phyloP scores from a whole-genome alignment of 1,140 invertebrate genomes.

The Drosophila lacteicornis region DNA sequence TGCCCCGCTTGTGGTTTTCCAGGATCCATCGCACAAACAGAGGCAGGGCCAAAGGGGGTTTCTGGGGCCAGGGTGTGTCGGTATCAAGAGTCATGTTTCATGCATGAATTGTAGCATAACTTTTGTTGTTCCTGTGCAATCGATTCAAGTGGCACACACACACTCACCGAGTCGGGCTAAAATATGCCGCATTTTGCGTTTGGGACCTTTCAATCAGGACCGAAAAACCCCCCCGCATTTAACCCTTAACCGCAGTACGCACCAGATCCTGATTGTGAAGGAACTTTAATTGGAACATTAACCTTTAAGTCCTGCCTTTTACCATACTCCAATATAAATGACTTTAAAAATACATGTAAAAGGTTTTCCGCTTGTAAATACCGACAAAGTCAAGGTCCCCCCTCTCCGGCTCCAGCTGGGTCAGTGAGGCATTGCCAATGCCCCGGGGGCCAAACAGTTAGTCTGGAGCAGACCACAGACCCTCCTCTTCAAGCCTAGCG shows the following conservation, averaged over 20 bases:
- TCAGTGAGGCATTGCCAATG: slow-evolving; percentile 49
- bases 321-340: background rate
- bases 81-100: slow-evolving; percentile 62
- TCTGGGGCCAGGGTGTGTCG: slow-evolving; percentile 1
- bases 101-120: slow-evolving; percentile 77
- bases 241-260: slow-evolving; percentile 12
- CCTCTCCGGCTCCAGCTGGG: slow-evolving; percentile 4
- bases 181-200: slow-evolving; percentile 64
- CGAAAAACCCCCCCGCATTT: slow-evolving; percentile 1
- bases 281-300: slow-evolving; percentile 41
- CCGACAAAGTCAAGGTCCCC: slow-evolving; percentile 18
- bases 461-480: slow-evolving; percentile 24
- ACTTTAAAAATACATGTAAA: too few species aligned
- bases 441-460: slow-evolving; percentile 36
- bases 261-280: slow-evolving; percentile 18
- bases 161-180: slow-evolving; percentile 22
- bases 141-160: slow-evolving; percentile 67
- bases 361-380: slow-evolving; percentile 1
- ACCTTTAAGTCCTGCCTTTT: slow-evolving; percentile 6
- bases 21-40: background rate
- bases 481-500: slow-evolving; percentile 44
- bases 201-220: slow-evolving; percentile 55
- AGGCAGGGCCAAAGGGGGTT: background rate
- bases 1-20: slow-evolving; percentile 2
- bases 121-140: slow-evolving; percentile 74